Evolutionary conservation across 2,113 vertebrate species (phyloP), one percentile per base, ranked within the genome.

Genomic region (Thomomys bottae): DNA sequence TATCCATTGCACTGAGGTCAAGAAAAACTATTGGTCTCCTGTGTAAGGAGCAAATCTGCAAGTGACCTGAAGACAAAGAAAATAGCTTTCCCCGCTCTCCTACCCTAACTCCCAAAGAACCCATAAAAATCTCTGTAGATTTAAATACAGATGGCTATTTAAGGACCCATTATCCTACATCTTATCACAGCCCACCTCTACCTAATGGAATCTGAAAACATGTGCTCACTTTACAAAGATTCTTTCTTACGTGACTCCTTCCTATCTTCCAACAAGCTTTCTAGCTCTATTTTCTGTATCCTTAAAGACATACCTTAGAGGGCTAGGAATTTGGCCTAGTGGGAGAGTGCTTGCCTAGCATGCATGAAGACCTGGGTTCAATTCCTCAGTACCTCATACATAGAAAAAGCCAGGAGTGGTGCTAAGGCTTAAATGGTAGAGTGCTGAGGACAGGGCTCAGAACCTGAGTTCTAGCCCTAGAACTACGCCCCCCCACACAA

Each of bases 111-210:
- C 18, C 10, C 73, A 66, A 86, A 77, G 24, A 26, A 3, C 45
- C 61, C 49, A 72, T 84, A 92, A 23, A 83, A 18, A 77, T 79
- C 73, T 34, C 38, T 94, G 40, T 79, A 68, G 21, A 8, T 68
- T 72, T 81, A 40, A 73, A 32, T 38, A 84, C 1, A 78, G 20
- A n/a, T 8, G 57, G 30, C 61, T 1, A 21, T 11, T 28, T 32
- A 40, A 78, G 61, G 61, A 87, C 36, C 11, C 38, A 88, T 24
- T 20, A 80, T 9, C 26, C 28, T 12, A 42, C 15, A 45, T 81
- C 64, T 87, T 84, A 72, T 5, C 73, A 77, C 14, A 68, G 34
- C 32, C 34, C n/a, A 84, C 30, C 10, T 70, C 59, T 71, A 75
- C 81, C 30, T 24, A 15, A 34, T 23, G n/a, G 23, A 20, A 82